These are phyloP conservation scores for Labrus mixtus DNA, from an alignment of 2,113 vertebrate genomes.

Conservation along the genomic window DNA sequence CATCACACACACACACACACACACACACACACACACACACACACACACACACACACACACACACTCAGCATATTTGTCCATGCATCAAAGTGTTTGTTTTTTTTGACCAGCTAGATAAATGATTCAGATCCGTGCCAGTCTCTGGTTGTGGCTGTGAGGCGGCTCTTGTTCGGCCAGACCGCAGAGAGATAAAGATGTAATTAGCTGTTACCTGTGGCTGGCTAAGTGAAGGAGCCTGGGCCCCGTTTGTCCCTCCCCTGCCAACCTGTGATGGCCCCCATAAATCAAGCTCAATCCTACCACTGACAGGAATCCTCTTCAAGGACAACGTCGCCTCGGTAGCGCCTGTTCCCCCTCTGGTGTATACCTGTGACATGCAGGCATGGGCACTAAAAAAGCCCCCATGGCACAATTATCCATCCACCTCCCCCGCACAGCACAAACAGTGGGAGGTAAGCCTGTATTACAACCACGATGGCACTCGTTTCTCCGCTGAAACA, in stretches of 20 bases:
- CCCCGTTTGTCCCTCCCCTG: slow-evolving; percentile 75
- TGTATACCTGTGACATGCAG: slow-evolving; percentile 63
- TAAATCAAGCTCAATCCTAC: slow-evolving; percentile 83
- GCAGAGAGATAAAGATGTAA: slow-evolving; percentile 81
- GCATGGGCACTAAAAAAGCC: slow-evolving; percentile 53
- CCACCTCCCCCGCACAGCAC: slow-evolving; percentile 68
- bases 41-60: slow-evolving; percentile 61
- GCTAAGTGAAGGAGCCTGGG: slow-evolving; percentile 72
- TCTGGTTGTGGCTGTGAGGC: slow-evolving; percentile 58
- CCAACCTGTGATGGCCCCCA: slow-evolving; percentile 74
- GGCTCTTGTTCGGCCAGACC: slow-evolving; percentile 66
- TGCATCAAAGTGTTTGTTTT: slow-evolving; percentile 57
- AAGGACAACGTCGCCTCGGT: slow-evolving; percentile 77
- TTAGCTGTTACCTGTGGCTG: slow-evolving; percentile 78
- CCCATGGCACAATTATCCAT: slow-evolving; percentile 74
- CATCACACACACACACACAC: slow-evolving; percentile 64
- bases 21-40: slow-evolving; percentile 61
- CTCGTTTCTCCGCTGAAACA: slow-evolving; percentile 50
- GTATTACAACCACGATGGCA: slow-evolving; percentile 28
- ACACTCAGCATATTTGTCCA: slow-evolving; percentile 56
- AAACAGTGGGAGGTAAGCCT: slow-evolving; percentile 66
- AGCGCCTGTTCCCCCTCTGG: slow-evolving; percentile 37
- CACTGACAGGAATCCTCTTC: slow-evolving; percentile 81
- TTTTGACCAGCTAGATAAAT: slow-evolving; percentile 65
- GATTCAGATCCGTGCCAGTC: slow-evolving; percentile 65